Percentiles rank a stretch among this genome's conserved stretches.
Conservation (phyloP, 1,140 invertebrate species). For the Trichoplusia ni region DNA sequence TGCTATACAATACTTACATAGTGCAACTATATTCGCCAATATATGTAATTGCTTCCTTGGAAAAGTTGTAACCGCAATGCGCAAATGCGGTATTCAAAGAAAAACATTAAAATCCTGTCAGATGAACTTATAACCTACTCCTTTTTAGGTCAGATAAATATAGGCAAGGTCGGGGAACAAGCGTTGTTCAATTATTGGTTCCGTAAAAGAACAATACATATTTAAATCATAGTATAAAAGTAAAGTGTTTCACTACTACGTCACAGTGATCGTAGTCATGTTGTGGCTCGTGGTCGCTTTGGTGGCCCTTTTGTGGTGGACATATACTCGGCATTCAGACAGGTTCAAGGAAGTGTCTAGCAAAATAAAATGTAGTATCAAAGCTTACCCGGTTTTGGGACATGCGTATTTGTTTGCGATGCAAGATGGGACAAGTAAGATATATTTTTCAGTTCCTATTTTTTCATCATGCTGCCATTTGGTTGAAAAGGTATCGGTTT, state of each 20-base stretch:
- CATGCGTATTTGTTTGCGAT: slow-evolving; percentile 29
- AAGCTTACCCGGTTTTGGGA: slow-evolving; percentile 27
- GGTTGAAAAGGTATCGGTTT: too few species aligned
- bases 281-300: slow-evolving; percentile 8
- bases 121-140: too few species aligned
- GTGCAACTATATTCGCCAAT: too few species aligned
- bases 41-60: too few species aligned
- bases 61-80: too few species aligned
- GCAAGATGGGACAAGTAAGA: slow-evolving; percentile 30
- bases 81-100: too few species aligned
- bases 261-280: neutral
- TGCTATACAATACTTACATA: too few species aligned
- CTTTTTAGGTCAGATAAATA: too few species aligned
- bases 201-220: neutral
- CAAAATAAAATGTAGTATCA: slow-evolving; percentile 24
- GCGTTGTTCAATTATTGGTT: neutral
- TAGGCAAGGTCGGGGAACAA: neutral
- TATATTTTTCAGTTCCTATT: neutral
- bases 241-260: neutral
- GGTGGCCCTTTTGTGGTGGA: neutral
- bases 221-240: neutral
- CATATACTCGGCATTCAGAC: neutral
- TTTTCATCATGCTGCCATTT: too few species aligned
- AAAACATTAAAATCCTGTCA: too few species aligned
- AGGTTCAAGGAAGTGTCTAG: neutral